Percentiles rank a stretch among this genome's conserved stretches.
Evolutionary conservation across 2,888 invertebrate species (phyloP).

Genomic region (Sarcophaga rosellei): DNA sequence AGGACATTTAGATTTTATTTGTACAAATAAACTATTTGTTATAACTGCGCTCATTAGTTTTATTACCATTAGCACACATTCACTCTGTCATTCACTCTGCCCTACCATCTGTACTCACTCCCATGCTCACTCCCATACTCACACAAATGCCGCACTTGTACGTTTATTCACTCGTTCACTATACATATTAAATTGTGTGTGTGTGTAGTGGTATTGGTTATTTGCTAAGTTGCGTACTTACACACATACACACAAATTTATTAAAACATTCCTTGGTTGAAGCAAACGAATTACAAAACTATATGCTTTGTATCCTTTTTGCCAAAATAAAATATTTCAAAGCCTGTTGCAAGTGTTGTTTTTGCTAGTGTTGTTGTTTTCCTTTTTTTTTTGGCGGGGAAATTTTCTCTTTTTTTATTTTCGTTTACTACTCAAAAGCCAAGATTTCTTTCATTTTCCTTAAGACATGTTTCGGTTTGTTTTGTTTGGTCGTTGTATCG

Average conservation of each 20-base stretch:
- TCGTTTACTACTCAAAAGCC: conserved; percentile 27
- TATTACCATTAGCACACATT: conserved; percentile 73
- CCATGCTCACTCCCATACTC: background rate
- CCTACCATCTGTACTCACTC: background rate
- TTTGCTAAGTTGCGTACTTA: background rate
- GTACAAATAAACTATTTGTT: conserved; percentile 66
- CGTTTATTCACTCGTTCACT: background rate
- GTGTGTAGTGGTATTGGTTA: conserved; percentile 6
- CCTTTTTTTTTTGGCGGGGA: background rate
- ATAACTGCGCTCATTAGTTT: conserved; percentile 79
- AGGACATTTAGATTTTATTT: conserved; percentile 51
- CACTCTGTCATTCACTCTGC: conserved; percentile 21
- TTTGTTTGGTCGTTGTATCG: background rate
- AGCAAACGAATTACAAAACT: background rate
- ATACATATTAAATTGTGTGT: background rate
- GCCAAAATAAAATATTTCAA: conserved; percentile 39
- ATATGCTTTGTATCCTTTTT: background rate
- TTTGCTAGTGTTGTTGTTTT: background rate
- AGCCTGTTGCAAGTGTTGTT: background rate
- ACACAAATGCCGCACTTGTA: background rate
- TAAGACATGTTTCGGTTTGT: background rate
- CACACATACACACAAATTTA: background rate
- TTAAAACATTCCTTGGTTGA: conserved; percentile 13
- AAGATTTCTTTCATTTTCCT: conserved; percentile 27
- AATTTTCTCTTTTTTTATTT: conserved; percentile 18